Evolutionary conservation across 2,113 vertebrate species (phyloP).

Genomic region (Silurus glanis): DNA sequence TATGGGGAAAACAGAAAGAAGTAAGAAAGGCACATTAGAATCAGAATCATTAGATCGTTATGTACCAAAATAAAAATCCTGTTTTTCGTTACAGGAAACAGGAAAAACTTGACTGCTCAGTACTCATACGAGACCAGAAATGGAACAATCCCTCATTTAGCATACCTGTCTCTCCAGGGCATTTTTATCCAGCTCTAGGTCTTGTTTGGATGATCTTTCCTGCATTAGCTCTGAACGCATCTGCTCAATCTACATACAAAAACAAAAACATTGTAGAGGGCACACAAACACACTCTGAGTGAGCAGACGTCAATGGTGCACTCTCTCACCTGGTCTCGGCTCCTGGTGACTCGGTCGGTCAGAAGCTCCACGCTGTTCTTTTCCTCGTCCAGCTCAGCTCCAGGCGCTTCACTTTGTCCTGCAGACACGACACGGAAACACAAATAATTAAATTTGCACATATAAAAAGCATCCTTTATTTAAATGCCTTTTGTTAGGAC

Average conservation of each 20-base stretch:
- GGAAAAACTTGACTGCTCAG: background rate
- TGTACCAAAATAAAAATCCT: too few species aligned
- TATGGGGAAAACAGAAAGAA: slow-evolving; percentile 44
- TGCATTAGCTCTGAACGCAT: slow-evolving; percentile 89
- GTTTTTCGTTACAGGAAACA: background rate
- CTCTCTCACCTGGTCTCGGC: slow-evolving; percentile 81
- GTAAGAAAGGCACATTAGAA: background rate
- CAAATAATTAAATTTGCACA: background rate
- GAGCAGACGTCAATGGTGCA: background rate
- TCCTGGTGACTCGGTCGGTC: slow-evolving; percentile 80
- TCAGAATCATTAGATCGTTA: too few species aligned
- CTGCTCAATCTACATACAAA: slow-evolving; percentile 79
- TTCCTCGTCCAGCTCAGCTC: slow-evolving; percentile 90
- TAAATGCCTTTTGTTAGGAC: too few species aligned
- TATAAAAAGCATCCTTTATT: too few species aligned
- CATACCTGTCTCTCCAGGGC: slow-evolving; percentile 88
- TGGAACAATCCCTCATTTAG: background rate
- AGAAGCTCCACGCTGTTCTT: slow-evolving; percentile 82
- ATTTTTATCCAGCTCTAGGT: slow-evolving; percentile 93
- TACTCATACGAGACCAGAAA: background rate
- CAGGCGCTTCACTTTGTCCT: slow-evolving; percentile 84
- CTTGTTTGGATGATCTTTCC: slow-evolving; percentile 86
- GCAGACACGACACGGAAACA: background rate
- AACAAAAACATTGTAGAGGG: background rate
- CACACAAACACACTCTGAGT: background rate